phyloP scores from a whole-genome alignment of 1,140 invertebrate species.

The Pseudoatta argentina region DNA sequence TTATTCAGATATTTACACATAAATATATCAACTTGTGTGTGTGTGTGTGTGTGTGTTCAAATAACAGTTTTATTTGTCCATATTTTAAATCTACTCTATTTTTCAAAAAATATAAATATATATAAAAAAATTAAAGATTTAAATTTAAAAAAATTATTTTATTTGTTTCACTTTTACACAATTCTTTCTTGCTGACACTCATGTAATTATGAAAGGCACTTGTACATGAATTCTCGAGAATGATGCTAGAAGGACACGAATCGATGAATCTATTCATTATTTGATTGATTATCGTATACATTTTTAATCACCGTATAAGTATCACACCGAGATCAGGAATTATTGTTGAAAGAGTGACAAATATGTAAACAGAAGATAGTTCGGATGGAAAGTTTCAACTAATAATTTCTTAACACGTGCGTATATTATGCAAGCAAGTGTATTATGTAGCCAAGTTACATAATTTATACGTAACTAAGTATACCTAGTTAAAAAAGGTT shows the following conservation, averaged over 20 bases:
- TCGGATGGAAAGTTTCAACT: conserved; percentile 36
- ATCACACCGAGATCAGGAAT: not conserved
- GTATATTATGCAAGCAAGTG: conserved; percentile 45
- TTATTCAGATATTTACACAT: not conserved
- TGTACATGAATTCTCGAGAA: not conserved
- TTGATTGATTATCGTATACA: not conserved
- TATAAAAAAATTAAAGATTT: not conserved
- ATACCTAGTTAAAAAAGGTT: not conserved
- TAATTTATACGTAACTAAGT: conserved; percentile 60
- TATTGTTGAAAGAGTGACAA: not conserved
- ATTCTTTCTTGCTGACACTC: not conserved
- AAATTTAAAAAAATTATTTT: not conserved
- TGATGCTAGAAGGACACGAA: not conserved
- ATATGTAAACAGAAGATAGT: conserved; percentile 9
- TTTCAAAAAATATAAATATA: conserved; percentile 1
- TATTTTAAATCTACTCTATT: not conserved
- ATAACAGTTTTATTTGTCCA: not conserved
- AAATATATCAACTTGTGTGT: not conserved
- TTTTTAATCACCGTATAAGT: not conserved
- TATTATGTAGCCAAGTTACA: conserved; percentile 45
- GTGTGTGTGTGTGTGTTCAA: not conserved
- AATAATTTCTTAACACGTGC: conserved; percentile 30
- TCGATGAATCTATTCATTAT: conserved; percentile 5
- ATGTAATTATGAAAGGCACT: not conserved
- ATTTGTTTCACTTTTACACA: not conserved